A percentile compares a stretch with the other conserved stretches of the same genome.
Evolutionary conservation across 2,888 invertebrate genomes (phyloP).

Genomic region (Apeira syringaria): DNA sequence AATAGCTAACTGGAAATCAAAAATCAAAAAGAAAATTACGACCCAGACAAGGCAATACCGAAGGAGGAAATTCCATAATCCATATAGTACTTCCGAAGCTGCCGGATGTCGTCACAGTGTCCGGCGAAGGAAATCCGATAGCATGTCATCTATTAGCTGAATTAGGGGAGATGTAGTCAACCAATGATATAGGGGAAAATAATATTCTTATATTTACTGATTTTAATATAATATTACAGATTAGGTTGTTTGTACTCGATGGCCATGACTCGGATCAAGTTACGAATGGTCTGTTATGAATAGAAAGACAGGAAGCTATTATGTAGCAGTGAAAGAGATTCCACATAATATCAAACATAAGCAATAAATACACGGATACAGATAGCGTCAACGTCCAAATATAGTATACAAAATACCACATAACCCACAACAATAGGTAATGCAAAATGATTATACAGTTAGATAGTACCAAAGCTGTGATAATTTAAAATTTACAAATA

Average conservation of each 20-base stretch:
- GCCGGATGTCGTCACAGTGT: slow-evolving; percentile 70
- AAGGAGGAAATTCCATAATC: slow-evolving; percentile 36
- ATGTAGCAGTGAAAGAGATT: background rate
- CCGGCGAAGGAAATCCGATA: slow-evolving; percentile 66
- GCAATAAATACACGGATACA: too few species aligned
- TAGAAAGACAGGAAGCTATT: slow-evolving; percentile 2
- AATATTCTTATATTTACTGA: slow-evolving; percentile 41
- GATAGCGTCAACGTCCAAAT: too few species aligned
- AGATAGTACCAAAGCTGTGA: too few species aligned
- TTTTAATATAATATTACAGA: slow-evolving; percentile 49
- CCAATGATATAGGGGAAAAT: slow-evolving; percentile 32
- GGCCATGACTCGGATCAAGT: slow-evolving; percentile 11
- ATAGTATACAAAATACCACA: too few species aligned
- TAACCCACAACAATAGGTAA: too few species aligned
- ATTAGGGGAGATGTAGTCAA: slow-evolving; percentile 67
- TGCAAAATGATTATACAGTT: too few species aligned
- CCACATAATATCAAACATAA: too few species aligned
- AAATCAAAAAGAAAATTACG: background rate
- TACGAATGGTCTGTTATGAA: slow-evolving; percentile 12
- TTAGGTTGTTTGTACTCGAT: slow-evolving; percentile 22
- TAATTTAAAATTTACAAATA: too few species aligned
- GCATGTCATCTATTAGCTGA: slow-evolving; percentile 73
- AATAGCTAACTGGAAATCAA: too few species aligned
- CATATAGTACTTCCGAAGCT: slow-evolving; percentile 58
- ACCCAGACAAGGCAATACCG: slow-evolving; percentile 21